Evolutionary conservation across 2,888 invertebrate species (phyloP), one percentile per base, ranked within the genome.

Genomic region (Xestoiulus laeticollis): DNA sequence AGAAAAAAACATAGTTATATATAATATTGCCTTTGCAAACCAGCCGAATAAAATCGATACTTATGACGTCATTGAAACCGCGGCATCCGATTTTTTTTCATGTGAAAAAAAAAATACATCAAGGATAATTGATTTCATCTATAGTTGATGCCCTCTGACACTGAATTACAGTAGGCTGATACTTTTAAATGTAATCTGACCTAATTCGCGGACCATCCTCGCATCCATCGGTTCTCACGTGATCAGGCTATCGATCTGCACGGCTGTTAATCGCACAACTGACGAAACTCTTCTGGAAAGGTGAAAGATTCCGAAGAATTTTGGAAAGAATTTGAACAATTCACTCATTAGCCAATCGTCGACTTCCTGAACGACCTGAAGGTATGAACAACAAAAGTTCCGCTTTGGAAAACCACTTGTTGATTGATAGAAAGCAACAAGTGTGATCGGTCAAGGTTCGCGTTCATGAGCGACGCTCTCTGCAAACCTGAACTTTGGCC

Each of bases 171-270:
- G 16, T 48, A 48, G 14, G 10, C 16, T 48, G 48, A 68, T 26
- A 59, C n/a, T n/a, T 5, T 16, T 68, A 68, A 68, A 68, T 68
- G 59, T n/a, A 68, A 68, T 68, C 59, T n/a, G 59, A 68, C 59
- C 59, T n/a, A 68, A 68, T 6, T 8, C 53, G 14, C n/a, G n/a
- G 22, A 1, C 8, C 3, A 3, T 22, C 4, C 59, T 68, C 33
- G 33, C 6, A 22, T n/a, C 59, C 22, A 68, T 68, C 59, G n/a
- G 33, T 38, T 22, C 22, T 68, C 59, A 68, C 59, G 59, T 68
- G 59, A 68, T 68, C 59, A 5, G 22, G 8, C n/a, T n/a, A 6
- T n/a, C n/a, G n/a, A 59, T 1, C 53, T 68, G 22, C 8, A 6
- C 48, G 48, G 12, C 48, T 4, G 5, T 68, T 2, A 38, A 38